phyloP scores from a whole-genome alignment of 64 coral and sea anemone species.

The Orbicella faveolata region DNA sequence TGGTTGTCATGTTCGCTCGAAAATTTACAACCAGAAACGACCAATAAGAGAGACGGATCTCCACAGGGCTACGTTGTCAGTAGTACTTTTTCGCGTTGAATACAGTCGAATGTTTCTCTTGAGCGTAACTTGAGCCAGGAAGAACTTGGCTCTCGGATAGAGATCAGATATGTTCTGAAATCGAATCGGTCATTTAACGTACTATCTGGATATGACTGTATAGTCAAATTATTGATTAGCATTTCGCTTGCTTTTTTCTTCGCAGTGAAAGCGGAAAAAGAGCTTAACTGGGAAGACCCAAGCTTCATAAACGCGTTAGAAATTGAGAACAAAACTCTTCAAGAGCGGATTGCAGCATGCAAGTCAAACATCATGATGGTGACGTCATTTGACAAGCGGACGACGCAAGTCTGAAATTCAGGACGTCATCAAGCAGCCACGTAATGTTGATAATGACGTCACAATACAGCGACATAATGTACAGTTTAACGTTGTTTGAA shows the following conservation, averaged over 20 bases:
- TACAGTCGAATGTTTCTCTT: too few relatives aligned
- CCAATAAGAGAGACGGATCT: too few relatives aligned
- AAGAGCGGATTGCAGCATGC: conserved; percentile 76
- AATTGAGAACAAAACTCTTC: conserved; percentile 74
- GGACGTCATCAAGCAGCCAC: background rate
- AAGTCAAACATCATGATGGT: conserved; percentile 99
- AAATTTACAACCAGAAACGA: too few relatives aligned
- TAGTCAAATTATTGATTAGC: background rate
- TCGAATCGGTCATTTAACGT: background rate
- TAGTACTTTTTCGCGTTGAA: too few relatives aligned
- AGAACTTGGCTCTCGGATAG: too few relatives aligned
- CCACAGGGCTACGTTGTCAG: too few relatives aligned
- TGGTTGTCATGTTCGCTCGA: too few relatives aligned
- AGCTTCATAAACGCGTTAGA: conserved; percentile 81
- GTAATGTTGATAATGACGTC: background rate
- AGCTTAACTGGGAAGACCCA: conserved; percentile 73
- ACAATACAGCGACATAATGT: background rate
- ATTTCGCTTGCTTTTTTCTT: background rate
- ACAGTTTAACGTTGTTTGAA: background rate
- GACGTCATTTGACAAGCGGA: conserved; percentile 83
- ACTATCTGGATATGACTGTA: background rate
- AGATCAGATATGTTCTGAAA: too few relatives aligned
- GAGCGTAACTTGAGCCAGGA: too few relatives aligned
- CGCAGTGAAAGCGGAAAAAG: conserved; percentile 77
- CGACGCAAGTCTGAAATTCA: conserved; percentile 54